Conservation (phyloP, 2,888 invertebrate species). For the Rhyacophila evoluta region DNA sequence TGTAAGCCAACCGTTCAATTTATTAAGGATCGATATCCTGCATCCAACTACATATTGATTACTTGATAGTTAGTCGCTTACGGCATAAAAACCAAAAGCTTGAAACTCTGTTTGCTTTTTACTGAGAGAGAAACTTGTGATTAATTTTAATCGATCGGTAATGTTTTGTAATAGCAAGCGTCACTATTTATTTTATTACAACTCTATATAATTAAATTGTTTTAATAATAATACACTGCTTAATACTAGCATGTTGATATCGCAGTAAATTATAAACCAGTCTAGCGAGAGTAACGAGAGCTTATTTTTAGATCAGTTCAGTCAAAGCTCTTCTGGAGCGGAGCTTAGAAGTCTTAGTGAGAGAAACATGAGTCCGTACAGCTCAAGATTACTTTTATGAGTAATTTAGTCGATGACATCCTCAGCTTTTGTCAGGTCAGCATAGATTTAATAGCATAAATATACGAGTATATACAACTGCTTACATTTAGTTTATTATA, state of each 20-base stretch:
- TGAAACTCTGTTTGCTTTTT: too few species aligned
- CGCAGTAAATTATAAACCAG: neutral
- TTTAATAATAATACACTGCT: neutral
- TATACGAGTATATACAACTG: too few species aligned
- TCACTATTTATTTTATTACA: too few species aligned
- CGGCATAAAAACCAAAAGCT: too few species aligned
- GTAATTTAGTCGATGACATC: neutral
- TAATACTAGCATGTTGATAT: neutral
- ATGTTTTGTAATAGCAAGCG: too few species aligned
- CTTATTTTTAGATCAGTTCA: conserved; percentile 18
- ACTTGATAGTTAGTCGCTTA: too few species aligned
- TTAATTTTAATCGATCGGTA: too few species aligned
- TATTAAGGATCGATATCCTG: too few species aligned
- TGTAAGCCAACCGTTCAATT: too few species aligned
- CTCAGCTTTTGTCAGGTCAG: neutral
- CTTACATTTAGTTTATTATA: too few species aligned
- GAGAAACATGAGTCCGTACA: neutral
- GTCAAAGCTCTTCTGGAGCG: conserved; percentile 2
- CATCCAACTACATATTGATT: too few species aligned
- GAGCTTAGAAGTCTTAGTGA: neutral
- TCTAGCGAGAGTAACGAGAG: conserved; percentile 2
- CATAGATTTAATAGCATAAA: neutral
- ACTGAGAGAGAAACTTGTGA: too few species aligned
- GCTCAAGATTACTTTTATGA: neutral
- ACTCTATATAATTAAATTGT: neutral